Percentiles rank a stretch among this genome's conserved stretches.
phyloP scores from a whole-genome alignment of 1,140 invertebrate genomes.

The Nasonia giraulti region DNA sequence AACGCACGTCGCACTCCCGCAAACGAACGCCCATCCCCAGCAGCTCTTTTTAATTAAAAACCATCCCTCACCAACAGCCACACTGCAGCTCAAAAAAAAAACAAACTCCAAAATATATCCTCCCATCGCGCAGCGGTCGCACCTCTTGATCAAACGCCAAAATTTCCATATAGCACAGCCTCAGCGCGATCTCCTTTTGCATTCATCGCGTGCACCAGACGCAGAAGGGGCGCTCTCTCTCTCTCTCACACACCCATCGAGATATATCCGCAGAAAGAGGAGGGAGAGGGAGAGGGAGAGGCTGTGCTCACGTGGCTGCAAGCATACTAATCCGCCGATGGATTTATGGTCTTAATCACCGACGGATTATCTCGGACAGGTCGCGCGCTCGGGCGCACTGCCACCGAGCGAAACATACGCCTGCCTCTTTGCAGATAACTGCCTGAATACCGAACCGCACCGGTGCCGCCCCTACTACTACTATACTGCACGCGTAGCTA shows the following conservation, averaged over 20 bases:
- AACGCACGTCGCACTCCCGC: too few species aligned
- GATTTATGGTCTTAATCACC: constrained; percentile 81
- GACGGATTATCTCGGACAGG: constrained; percentile 76
- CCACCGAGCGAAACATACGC: constrained; percentile 71
- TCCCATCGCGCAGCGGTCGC: background rate
- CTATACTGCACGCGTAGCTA: background rate
- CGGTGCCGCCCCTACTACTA: background rate
- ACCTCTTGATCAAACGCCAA: constrained; percentile 22
- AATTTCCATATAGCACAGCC: constrained; percentile 6
- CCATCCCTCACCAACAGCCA: background rate
- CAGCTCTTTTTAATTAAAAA: background rate
- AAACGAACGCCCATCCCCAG: too few species aligned
- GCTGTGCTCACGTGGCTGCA: constrained; percentile 61
- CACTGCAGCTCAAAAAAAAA: background rate
- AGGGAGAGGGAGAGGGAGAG: background rate
- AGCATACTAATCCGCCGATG: constrained; percentile 75
- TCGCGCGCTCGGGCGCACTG: constrained; percentile 56
- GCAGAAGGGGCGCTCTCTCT: too few species aligned
- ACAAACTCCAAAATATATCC: background rate
- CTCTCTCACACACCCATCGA: background rate
- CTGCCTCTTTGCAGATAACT: constrained; percentile 74
- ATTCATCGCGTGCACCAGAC: constrained; percentile 41
- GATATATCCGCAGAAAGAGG: constrained; percentile 26
- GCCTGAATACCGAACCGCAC: constrained; percentile 56
- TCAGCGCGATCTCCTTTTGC: background rate